phyloP scores from a whole-genome alignment of 2,888 invertebrate genomes.

The Dione vanillae region DNA sequence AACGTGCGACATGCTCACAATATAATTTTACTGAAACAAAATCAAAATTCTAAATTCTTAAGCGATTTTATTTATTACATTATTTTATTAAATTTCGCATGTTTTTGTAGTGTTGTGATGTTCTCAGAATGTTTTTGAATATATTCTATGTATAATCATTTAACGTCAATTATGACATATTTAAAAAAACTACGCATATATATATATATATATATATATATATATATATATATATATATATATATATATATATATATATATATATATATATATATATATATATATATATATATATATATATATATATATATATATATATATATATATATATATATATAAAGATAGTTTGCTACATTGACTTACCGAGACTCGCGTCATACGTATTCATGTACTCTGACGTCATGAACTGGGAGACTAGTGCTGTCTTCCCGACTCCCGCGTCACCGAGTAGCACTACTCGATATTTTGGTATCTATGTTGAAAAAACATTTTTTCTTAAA shows the following conservation, averaged over 20 bases:
- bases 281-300: too few species aligned
- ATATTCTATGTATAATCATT: neutral
- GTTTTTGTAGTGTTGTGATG: neutral
- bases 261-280: too few species aligned
- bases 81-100: neutral
- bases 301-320: too few species aligned
- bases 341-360: constrained; percentile 60
- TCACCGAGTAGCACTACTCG: constrained; percentile 93
- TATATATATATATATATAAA: too few species aligned
- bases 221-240: too few species aligned
- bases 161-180: too few species aligned
- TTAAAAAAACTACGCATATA: too few species aligned
- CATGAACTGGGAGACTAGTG: constrained; percentile 96
- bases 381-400: constrained; percentile 98
- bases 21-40: neutral
- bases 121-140: neutral
- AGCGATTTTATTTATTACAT: neutral
- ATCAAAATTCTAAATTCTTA: neutral
- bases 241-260: too few species aligned
- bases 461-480: constrained; percentile 86
- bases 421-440: constrained; percentile 95
- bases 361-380: constrained; percentile 95
- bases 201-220: too few species aligned
- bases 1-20: constrained; percentile 29
- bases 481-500: constrained; percentile 7